Conservation (phyloP, 2,888 invertebrate genomes). For the Archips xylosteana region DNA sequence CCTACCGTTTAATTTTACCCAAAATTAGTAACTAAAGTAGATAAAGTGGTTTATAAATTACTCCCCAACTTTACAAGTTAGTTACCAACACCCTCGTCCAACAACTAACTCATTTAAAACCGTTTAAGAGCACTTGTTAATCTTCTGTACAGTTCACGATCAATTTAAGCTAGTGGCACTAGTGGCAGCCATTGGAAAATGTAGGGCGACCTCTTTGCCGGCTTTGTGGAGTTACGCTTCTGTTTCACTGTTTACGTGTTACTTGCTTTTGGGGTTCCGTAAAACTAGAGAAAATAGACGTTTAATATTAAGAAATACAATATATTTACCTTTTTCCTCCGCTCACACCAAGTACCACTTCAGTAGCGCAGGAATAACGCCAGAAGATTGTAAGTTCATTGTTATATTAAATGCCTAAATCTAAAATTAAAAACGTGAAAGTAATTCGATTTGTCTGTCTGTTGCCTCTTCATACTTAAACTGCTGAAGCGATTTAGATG, state of each 20-base stretch:
- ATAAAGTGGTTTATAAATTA: slow-evolving; percentile 1
- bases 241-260: slow-evolving; percentile 25
- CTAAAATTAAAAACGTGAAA: too few relatives aligned
- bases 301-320: too few relatives aligned
- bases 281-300: not conserved
- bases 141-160: slow-evolving; percentile 5
- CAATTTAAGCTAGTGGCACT: slow-evolving; percentile 13
- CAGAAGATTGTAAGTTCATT: too few relatives aligned
- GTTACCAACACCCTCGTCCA: not conserved
- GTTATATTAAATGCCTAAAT: too few relatives aligned
- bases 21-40: not conserved
- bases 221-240: slow-evolving; percentile 26
- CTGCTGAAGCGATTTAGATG: too few relatives aligned
- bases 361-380: too few relatives aligned
- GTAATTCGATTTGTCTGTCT: too few relatives aligned
- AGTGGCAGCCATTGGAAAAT: slow-evolving; percentile 37
- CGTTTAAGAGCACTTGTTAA: slow-evolving; percentile 13
- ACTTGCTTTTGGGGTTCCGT: slow-evolving; percentile 22
- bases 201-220: slow-evolving; percentile 39
- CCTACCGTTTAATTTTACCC: not conserved
- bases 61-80: not conserved
- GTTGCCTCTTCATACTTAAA: too few relatives aligned
- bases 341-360: too few relatives aligned
- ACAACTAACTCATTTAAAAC: slow-evolving; percentile 6
- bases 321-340: too few relatives aligned